Percentiles rank a stretch among this genome's conserved stretches.
These are phyloP conservation scores for Aramus guarauna DNA, from an alignment of 2,113 vertebrate genomes.

Conservation along the genomic window DNA sequence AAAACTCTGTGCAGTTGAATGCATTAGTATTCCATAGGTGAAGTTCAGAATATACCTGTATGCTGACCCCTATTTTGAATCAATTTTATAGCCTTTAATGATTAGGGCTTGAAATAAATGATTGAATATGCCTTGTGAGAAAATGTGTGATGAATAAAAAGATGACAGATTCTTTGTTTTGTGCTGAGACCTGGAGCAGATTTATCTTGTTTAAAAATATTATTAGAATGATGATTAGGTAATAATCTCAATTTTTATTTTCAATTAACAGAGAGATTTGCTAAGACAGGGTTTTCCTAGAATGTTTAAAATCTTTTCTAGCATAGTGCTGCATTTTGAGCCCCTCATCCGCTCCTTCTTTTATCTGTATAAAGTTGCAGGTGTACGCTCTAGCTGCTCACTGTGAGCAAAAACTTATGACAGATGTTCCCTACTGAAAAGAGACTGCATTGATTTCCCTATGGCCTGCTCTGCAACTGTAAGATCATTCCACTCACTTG, in stretches of 20 bases:
- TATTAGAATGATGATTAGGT: not conserved
- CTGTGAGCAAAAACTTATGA: not conserved
- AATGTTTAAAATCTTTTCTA: not conserved
- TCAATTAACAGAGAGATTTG: not conserved
- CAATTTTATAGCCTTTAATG: conserved; percentile 63
- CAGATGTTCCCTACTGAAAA: not conserved
- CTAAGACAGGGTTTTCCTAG: not conserved
- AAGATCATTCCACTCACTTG: not conserved
- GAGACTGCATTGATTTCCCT: not conserved
- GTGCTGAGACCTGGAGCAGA: conserved; percentile 1
- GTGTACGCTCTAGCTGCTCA: not conserved
- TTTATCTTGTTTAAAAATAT: not conserved
- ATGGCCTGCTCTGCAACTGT: not conserved
- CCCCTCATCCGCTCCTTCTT: fast-evolving
- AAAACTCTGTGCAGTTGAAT: not conserved
- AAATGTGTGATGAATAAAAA: conserved; percentile 53
- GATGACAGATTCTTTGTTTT: conserved; percentile 6
- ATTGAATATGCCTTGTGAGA: conserved; percentile 50
- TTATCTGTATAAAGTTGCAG: not conserved
- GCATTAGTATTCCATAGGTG: conserved; percentile 41
- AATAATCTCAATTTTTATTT: conserved; percentile 34
- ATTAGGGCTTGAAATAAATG: conserved; percentile 62
- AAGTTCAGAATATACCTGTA: conserved; percentile 19
- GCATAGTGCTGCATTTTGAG: not conserved
- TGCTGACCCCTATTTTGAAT: conserved; percentile 60